Evolutionary conservation across 2,797 vertebrate species (phyloP), one percentile per base, ranked within the genome.

Genomic region (Cyclopterus lumpus): DNA sequence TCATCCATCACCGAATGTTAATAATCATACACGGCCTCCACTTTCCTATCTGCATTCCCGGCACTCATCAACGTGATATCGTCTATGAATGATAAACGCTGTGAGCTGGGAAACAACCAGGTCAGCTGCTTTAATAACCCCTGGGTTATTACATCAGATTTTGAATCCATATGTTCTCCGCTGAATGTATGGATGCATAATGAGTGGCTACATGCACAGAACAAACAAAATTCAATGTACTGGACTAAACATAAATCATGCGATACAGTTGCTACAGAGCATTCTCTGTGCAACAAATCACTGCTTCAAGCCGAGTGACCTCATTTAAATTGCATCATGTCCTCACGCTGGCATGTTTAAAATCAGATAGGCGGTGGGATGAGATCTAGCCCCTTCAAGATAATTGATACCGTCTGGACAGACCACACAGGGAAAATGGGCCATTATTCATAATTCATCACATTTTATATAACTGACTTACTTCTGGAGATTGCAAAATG

Each of bases 381-480:
- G 60, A 92, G 84, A 90, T 88, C 81, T 22, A 55, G 79, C 71
- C 75, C 55, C 66, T 84, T 89, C 68, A 83, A 59, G 75, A 90
- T 83, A 90, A 92, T 86, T 90, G 87, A 90, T 88, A 80, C 57
- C 34, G 14, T 78, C 79, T 73, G 59, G 70, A 36, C 73, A 34
- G 78, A 74, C 86, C 86, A 71, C 84, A 85, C 58, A 10, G 67
- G 32, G 71, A 75, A 91, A 90, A 86, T 84, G 61, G 86, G 61
- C 14, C 66, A 71, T 89, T 82, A 91, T 91, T 89, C 81, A 92
- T 92, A 87, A 92, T 92, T 92, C 74, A 93, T 90, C 24, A 8
- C 6, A 70, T 88, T 87, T 88, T 88, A 92, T 86, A 71, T 88
- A 93, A 93, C 81, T 57, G 75, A 83, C 88, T 89, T 84, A 89